Conservation (phyloP, 2,113 vertebrate genomes). For the Choloepus hoffmanni region DNA sequence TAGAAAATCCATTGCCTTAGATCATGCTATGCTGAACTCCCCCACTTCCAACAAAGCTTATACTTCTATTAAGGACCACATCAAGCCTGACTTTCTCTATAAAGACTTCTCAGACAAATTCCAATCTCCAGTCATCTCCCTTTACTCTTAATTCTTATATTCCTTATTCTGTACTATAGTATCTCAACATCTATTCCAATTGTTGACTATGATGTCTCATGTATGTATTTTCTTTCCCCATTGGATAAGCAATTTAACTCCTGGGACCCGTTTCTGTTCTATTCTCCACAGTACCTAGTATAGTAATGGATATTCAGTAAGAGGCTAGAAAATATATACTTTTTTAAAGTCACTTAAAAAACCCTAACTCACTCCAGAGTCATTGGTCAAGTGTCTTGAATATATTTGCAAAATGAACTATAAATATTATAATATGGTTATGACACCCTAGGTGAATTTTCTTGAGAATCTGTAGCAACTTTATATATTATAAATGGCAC, state of each 20-base stretch:
- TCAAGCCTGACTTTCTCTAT: constrained; percentile 47
- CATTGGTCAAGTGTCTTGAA: constrained; percentile 21
- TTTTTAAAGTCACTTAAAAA: constrained; percentile 53
- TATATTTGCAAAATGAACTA: constrained; percentile 52
- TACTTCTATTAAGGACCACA: constrained; percentile 40
- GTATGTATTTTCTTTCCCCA: constrained; percentile 19
- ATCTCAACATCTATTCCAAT: neutral
- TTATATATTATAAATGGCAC: neutral
- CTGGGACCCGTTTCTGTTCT: constrained; percentile 7
- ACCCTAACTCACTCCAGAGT: constrained; percentile 24
- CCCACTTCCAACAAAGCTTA: neutral
- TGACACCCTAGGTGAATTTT: neutral
- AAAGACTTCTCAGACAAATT: constrained; percentile 3
- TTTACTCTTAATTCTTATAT: constrained; percentile 42
- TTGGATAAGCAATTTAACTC: constrained; percentile 30
- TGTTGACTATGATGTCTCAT: neutral
- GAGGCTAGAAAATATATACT: constrained; percentile 41
- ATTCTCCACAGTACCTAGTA: neutral
- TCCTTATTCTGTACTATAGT: constrained; percentile 11
- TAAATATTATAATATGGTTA: constrained; percentile 21
- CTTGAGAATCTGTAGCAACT: neutral
- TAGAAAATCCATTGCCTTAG: constrained; percentile 34
- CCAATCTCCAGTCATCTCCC: neutral
- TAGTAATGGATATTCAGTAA: neutral
- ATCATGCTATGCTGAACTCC: constrained; percentile 19